Conservation (phyloP, 2,113 vertebrate genomes). For the Campylorhamphus procurvoides region DNA sequence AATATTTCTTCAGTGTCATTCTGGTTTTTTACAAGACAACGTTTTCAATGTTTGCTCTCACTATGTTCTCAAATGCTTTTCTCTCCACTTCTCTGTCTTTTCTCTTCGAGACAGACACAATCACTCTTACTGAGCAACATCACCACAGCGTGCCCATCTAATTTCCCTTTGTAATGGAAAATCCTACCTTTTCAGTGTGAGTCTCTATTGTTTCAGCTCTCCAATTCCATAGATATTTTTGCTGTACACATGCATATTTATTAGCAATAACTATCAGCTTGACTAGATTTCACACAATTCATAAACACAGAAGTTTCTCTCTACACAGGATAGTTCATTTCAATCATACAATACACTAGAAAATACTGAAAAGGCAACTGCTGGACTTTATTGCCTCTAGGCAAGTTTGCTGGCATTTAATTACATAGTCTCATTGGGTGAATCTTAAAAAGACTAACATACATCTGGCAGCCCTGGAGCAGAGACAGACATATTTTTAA, state of each 20-base stretch:
- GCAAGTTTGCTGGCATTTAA: constrained; percentile 42
- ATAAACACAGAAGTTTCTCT: neutral
- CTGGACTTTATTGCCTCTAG: neutral
- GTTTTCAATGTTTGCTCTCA: neutral
- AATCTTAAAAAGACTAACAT: constrained; percentile 12
- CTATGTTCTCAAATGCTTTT: neutral
- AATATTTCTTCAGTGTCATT: neutral
- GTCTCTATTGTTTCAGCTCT: neutral
- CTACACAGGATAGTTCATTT: neutral
- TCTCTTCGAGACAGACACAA: neutral
- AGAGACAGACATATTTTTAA: neutral
- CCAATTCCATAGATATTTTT: neutral
- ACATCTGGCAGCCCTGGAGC: neutral
- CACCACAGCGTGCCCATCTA: neutral
- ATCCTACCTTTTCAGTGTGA: neutral
- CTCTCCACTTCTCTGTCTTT: neutral
- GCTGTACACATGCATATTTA: neutral
- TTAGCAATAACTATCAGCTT: neutral
- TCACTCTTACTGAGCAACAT: neutral
- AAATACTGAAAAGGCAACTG: accelerated
- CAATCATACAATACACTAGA: neutral
- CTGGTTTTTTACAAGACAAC: neutral
- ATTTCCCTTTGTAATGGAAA: neutral
- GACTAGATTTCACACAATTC: neutral
- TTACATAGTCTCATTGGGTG: neutral